These are phyloP conservation scores for Tortricodes alternella DNA, from an alignment of 2,888 invertebrate species.

Conservation along the genomic window DNA sequence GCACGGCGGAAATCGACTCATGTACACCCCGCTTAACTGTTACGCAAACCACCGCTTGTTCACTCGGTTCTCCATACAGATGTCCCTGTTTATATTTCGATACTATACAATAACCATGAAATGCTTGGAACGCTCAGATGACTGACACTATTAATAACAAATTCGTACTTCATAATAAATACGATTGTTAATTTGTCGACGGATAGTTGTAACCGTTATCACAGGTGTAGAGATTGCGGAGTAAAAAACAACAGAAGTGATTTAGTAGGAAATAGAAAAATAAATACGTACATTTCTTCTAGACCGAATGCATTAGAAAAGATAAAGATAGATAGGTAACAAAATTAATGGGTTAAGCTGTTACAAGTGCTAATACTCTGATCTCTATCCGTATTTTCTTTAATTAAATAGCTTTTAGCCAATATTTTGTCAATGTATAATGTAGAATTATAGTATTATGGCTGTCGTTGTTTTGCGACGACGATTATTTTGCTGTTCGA, in stretches of 20 bases:
- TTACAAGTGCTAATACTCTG: too few species aligned
- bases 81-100: conserved; percentile 5
- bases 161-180: not conserved
- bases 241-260: not conserved
- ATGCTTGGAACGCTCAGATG: not conserved
- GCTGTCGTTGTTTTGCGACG: too few species aligned
- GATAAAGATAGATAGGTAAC: conserved; percentile 41
- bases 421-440: too few species aligned
- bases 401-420: too few species aligned
- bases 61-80: not conserved
- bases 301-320: conserved; percentile 47
- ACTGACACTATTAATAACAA: conserved; percentile 5
- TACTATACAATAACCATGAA: not conserved
- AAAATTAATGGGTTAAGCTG: not conserved
- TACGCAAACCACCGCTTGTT: conserved; percentile 10
- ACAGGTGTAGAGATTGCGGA: too few species aligned
- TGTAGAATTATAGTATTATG: too few species aligned
- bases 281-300: conserved; percentile 36
- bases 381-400: too few species aligned
- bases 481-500: too few species aligned
- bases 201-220: too few species aligned
- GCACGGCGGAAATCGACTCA: too few species aligned
- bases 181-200: not conserved
- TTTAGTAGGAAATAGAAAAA: conserved; percentile 23
- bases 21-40: too few species aligned